These are phyloP conservation scores for Antitype chi DNA, from an alignment of 2,888 invertebrate genomes.

Conservation along the genomic window DNA sequence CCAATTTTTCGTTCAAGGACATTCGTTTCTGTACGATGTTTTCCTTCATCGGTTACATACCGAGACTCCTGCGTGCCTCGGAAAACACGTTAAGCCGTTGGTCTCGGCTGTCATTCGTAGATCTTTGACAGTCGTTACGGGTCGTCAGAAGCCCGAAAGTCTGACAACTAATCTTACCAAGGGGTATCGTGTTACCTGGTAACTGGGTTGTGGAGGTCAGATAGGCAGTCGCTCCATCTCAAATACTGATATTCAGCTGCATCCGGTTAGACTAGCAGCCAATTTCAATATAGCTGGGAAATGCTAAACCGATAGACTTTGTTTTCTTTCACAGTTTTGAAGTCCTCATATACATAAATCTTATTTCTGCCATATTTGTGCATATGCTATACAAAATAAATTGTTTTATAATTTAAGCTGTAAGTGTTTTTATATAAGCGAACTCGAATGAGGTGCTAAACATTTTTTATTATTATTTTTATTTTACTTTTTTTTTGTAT, in stretches of 20 bases:
- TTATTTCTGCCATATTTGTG: constrained; percentile 33
- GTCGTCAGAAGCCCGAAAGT: background rate
- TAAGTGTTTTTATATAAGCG: constrained; percentile 63
- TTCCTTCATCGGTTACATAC: background rate
- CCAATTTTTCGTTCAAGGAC: no score
- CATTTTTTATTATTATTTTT: constrained; percentile 28
- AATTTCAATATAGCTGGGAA: background rate
- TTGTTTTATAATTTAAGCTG: constrained; percentile 43
- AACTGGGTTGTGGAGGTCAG: background rate
- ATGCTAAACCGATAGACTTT: background rate
- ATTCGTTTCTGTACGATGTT: background rate
- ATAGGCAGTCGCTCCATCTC: background rate
- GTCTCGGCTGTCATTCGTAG: background rate
- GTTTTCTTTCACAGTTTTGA: background rate
- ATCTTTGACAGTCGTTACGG: background rate
- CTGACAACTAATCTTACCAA: constrained; percentile 2
- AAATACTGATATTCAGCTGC: background rate
- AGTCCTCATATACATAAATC: background rate
- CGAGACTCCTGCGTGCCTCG: background rate
- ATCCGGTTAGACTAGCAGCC: background rate
- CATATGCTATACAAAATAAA: constrained; percentile 7
- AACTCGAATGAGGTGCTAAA: constrained; percentile 64
- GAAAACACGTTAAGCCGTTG: background rate
- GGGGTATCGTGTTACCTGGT: background rate
- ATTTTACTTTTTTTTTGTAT: constrained; percentile 32